Evolutionary conservation across 2,113 vertebrate species (phyloP).

Genomic region (Dipodomys stephensi): DNA sequence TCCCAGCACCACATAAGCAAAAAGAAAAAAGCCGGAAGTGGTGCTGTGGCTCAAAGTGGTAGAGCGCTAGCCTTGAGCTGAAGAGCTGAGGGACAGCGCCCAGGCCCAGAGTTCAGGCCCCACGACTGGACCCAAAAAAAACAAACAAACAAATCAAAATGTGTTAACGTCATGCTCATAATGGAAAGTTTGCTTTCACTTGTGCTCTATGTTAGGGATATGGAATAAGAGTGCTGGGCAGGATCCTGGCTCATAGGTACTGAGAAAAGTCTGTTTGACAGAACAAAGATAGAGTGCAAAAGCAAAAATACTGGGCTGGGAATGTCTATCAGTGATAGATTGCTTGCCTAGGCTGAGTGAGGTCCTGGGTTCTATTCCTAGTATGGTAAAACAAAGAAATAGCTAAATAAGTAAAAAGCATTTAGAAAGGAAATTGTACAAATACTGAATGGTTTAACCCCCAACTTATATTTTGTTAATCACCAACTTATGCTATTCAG

Average conservation of each 20-base stretch:
- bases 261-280: not conserved
- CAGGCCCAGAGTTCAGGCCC: too few relatives aligned
- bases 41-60: too few relatives aligned
- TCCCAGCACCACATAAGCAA: too few relatives aligned
- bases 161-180: not conserved
- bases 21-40: too few relatives aligned
- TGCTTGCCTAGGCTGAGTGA: not conserved
- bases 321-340: not conserved
- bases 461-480: not conserved
- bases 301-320: not conserved
- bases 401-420: too few relatives aligned
- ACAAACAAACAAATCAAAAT: too few relatives aligned
- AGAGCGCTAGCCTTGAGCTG: too few relatives aligned
- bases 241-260: not conserved
- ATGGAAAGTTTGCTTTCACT: not conserved
- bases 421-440: not conserved
- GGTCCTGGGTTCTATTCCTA: not conserved
- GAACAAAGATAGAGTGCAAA: conserved; percentile 19
- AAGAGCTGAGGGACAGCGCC: too few relatives aligned
- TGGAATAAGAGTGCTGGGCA: not conserved
- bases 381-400: not conserved
- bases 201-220: not conserved
- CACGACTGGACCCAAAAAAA: too few relatives aligned
- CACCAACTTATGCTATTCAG: not conserved
- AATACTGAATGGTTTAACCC: not conserved